These are phyloP conservation scores for Myxocyprinus asiaticus DNA, from an alignment of 2,113 vertebrate genomes.

Conservation along the genomic window DNA sequence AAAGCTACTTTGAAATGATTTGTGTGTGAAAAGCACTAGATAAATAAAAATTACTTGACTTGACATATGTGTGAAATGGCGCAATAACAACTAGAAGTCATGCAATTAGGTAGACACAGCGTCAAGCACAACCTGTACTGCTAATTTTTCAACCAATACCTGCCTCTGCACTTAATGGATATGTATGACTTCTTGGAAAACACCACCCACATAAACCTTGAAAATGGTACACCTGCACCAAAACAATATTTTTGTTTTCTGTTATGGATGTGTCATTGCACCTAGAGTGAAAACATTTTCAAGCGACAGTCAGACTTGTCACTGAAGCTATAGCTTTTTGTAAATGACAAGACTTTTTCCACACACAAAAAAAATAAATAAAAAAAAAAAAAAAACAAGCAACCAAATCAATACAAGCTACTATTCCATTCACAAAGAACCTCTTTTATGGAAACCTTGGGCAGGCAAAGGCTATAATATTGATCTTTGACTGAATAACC, in stretches of 20 bases:
- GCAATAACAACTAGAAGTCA: constrained; percentile 62
- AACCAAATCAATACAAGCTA: constrained; percentile 57
- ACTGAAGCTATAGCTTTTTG: constrained; percentile 15
- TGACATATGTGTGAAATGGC: constrained; percentile 43
- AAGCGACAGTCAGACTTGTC: constrained; percentile 7
- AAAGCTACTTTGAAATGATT: too few species aligned
- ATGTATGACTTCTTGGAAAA: constrained; percentile 8
- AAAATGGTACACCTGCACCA: not conserved
- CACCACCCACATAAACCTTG: not conserved
- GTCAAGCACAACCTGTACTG: constrained; percentile 58
- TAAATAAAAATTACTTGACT: too few species aligned
- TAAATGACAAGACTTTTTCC: constrained; percentile 27
- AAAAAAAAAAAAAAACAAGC: constrained; percentile 41
- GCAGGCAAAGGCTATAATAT: constrained; percentile 57
- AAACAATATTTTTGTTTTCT: constrained; percentile 26
- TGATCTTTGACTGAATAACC: constrained; percentile 64
- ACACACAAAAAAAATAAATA: constrained; percentile 41
- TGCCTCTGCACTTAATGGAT: not conserved
- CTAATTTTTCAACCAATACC: constrained; percentile 40
- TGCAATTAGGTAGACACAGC: constrained; percentile 67
- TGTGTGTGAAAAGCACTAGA: too few species aligned
- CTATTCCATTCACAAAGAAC: constrained; percentile 59
- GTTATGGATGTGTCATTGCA: not conserved
- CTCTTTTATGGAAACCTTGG: constrained; percentile 44
- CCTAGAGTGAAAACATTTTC: not conserved